phyloP scores from a whole-genome alignment of 2,113 vertebrate species.

The Neogobius melanostomus region DNA sequence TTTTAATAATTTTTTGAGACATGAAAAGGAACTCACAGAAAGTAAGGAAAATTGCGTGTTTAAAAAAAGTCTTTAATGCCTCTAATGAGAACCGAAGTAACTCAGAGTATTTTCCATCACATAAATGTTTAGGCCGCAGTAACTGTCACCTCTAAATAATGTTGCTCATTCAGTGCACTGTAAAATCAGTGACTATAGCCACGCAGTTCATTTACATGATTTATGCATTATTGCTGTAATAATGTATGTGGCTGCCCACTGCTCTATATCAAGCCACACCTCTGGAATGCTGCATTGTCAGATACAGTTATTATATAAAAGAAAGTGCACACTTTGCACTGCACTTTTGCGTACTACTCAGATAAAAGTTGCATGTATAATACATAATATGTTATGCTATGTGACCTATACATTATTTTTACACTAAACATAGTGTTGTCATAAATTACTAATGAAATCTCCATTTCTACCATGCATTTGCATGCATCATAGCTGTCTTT shows the following conservation, averaged over 20 bases:
- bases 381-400: slow-evolving; percentile 23
- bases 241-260: slow-evolving; percentile 30
- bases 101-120: not conserved
- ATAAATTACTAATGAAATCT: slow-evolving; percentile 45
- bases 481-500: slow-evolving; percentile 32
- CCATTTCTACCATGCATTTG: slow-evolving; percentile 42
- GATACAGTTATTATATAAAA: not conserved
- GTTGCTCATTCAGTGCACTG: slow-evolving; percentile 20
- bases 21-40: no score
- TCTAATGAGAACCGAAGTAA: not conserved
- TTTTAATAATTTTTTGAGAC: no score
- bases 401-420: slow-evolving; percentile 27
- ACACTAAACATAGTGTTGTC: slow-evolving; percentile 26
- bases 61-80: no score
- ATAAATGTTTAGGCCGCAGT: slow-evolving; percentile 1
- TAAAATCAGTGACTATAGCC: slow-evolving; percentile 52
- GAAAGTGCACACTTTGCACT: slow-evolving; percentile 23
- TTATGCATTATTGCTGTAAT: slow-evolving; percentile 54
- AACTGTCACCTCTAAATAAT: slow-evolving; percentile 45
- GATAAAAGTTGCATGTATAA: slow-evolving; percentile 28
- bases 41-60: no score
- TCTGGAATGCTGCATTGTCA: slow-evolving; percentile 27
- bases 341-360: slow-evolving; percentile 12
- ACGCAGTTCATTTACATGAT: slow-evolving; percentile 52
- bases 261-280: slow-evolving; percentile 29